Evolutionary conservation across 2,797 vertebrate species (phyloP), one percentile per base, ranked within the genome.

Genomic region (Xiphorhynchus erythropygius): DNA sequence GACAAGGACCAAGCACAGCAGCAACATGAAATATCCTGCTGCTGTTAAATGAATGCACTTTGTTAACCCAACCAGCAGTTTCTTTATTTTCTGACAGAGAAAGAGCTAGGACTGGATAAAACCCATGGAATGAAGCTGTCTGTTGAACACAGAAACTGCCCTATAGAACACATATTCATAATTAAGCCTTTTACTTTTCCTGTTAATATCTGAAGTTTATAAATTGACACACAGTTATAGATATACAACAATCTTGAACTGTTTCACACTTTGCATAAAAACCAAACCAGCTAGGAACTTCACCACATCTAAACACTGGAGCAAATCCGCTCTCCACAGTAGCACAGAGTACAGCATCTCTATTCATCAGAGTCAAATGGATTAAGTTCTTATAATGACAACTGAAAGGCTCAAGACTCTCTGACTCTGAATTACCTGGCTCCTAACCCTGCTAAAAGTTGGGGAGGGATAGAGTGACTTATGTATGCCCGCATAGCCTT

Each of bases 11-110:
- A n/a, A 42, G 32, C 9, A 22, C 47, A 59, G 52, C 56, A 83
- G 35, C 55, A 65, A 18, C 0, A 0, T 37, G 35, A 79, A 46
- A 21, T 22, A 53, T 3, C 5, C 2, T 30, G 13, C 30, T 56
- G 3, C 18, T 11, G 3, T 11, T 65, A 82, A n/a, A 18, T 11
- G 5, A 22, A 30, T 7, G 18, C 9, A 21, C 25, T 52, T 35
- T 19, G 10, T 56, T 79, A 57, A 65, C 28, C 15, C 32, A 73
- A 27, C 0, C 6, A 52, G 10, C 9, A 11, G 11, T 37, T 87
- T 65, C 28, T 77, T 18, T 60, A 8, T 57, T 68, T 89, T 76
- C 19, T 32, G 21, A 35, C 19, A 56, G 32, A 41, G 12, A 30
- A 75, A 64, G n/a, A 78, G 12, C 28, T 47, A 52, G 11, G 6